Percentiles rank a stretch among this genome's conserved stretches.
These are phyloP conservation scores for Nyctibius grandis DNA, from an alignment of 2,797 vertebrate species.

Conservation along the genomic window DNA sequence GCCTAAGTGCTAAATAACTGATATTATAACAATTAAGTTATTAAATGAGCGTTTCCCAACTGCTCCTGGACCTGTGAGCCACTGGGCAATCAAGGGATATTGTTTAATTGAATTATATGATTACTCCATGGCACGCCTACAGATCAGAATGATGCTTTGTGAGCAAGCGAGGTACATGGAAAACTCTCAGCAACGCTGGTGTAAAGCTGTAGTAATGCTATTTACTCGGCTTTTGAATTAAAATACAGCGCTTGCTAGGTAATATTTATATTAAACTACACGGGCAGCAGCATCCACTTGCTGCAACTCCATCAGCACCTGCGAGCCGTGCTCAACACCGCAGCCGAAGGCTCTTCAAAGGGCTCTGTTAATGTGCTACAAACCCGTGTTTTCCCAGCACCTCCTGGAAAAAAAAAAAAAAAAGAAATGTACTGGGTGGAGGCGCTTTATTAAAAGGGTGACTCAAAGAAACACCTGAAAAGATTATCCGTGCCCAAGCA, in stretches of 20 bases:
- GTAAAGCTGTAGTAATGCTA: neutral
- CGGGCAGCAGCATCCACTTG: neutral
- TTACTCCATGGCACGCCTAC: neutral
- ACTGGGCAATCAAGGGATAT: neutral
- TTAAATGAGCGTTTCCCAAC: neutral
- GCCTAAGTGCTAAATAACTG: neutral
- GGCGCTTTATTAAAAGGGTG: neutral
- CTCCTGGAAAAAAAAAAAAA: neutral
- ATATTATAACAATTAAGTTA: neutral
- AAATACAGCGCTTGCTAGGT: rapidly evolving
- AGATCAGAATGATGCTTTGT: rapidly evolving
- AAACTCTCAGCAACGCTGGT: neutral
- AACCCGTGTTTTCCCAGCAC: neutral
- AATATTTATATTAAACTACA: neutral
- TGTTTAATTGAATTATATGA: neutral
- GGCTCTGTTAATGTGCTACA: neutral
- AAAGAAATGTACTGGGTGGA: neutral
- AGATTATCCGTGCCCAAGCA: neutral
- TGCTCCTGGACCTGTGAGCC: neutral
- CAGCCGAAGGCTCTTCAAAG: neutral
- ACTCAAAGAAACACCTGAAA: neutral
- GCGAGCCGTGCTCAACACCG: neutral
- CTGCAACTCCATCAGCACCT: neutral
- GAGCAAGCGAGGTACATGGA: rapidly evolving
- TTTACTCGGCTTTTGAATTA: rapidly evolving